Conservation (phyloP, 2,888 invertebrate genomes). For the Oxyteleia sp. region DNA sequence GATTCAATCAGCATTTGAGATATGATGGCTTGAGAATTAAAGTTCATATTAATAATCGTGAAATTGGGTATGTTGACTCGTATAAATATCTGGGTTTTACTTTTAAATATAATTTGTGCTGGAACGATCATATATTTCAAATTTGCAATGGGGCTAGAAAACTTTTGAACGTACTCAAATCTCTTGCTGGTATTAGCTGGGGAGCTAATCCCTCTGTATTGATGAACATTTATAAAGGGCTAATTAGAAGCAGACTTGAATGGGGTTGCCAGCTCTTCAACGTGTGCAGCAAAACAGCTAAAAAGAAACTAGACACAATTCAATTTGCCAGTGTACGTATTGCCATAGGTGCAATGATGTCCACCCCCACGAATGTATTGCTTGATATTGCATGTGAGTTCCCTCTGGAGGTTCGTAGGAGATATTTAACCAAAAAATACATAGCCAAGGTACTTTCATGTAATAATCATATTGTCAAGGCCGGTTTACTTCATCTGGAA, state of each 20-base stretch:
- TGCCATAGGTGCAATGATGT: background rate
- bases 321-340: background rate
- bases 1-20: too few species aligned
- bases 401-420: background rate
- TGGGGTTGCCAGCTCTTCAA: background rate
- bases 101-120: slow-evolving; percentile 4
- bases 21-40: too few species aligned
- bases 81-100: background rate
- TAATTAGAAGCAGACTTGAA: slow-evolving; percentile 9
- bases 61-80: too few species aligned
- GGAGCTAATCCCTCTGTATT: background rate
- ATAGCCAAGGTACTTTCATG: too few species aligned
- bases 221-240: slow-evolving; percentile 8
- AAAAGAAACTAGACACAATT: slow-evolving; percentile 1
- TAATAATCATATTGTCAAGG: too few species aligned
- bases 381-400: background rate
- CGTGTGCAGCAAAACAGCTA: background rate
- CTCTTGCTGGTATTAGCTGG: background rate
- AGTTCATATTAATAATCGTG: too few species aligned
- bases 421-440: background rate
- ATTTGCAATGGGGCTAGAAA: background rate
- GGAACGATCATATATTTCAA: background rate
- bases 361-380: background rate
- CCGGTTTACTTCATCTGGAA: too few species aligned
- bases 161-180: background rate